These are phyloP conservation scores for Mercenaria mercenaria DNA, from an alignment of 1,140 invertebrate genomes.

Conservation along the genomic window DNA sequence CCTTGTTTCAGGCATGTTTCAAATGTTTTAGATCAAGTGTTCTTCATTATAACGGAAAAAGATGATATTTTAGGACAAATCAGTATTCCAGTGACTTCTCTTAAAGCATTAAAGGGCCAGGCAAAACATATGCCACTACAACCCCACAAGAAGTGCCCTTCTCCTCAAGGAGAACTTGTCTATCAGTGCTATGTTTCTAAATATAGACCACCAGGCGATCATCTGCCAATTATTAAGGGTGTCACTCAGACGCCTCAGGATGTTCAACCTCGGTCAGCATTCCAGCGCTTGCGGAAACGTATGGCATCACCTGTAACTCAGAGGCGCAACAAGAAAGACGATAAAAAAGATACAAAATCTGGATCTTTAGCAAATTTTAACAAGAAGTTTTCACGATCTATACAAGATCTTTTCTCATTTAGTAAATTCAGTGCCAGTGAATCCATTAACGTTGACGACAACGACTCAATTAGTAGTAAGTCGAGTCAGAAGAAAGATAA, in stretches of 20 bases:
- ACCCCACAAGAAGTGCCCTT: slow-evolving; percentile 82
- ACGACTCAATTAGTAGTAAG: slow-evolving; percentile 71
- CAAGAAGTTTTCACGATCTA: slow-evolving; percentile 81
- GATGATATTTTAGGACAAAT: slow-evolving; percentile 83
- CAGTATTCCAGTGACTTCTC: slow-evolving; percentile 77
- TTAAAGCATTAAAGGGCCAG: slow-evolving; percentile 74
- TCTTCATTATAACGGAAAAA: slow-evolving; percentile 84
- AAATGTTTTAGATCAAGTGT: slow-evolving; percentile 78
- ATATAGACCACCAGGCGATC: slow-evolving; percentile 65
- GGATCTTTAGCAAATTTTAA: slow-evolving; percentile 79
- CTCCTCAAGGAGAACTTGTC: slow-evolving; percentile 81
- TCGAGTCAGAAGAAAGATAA: slow-evolving; percentile 28
- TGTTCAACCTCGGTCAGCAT: slow-evolving; percentile 66
- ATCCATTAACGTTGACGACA: slow-evolving; percentile 42
- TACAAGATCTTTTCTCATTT: slow-evolving; percentile 82
- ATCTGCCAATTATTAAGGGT: slow-evolving; percentile 67
- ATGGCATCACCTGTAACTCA: slow-evolving; percentile 69
- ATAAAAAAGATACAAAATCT: slow-evolving; percentile 69
- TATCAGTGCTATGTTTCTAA: slow-evolving; percentile 83
- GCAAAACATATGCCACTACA: slow-evolving; percentile 75
- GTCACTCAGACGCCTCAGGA: slow-evolving; percentile 25
- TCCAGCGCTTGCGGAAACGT: slow-evolving; percentile 71
- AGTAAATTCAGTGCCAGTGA: slow-evolving; percentile 63
- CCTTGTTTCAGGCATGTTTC: slow-evolving; percentile 75
- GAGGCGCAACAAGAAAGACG: slow-evolving; percentile 60